Base-by-base conservation (phyloP, 2,888 invertebrate species). In the Auanema sp. region DNA sequence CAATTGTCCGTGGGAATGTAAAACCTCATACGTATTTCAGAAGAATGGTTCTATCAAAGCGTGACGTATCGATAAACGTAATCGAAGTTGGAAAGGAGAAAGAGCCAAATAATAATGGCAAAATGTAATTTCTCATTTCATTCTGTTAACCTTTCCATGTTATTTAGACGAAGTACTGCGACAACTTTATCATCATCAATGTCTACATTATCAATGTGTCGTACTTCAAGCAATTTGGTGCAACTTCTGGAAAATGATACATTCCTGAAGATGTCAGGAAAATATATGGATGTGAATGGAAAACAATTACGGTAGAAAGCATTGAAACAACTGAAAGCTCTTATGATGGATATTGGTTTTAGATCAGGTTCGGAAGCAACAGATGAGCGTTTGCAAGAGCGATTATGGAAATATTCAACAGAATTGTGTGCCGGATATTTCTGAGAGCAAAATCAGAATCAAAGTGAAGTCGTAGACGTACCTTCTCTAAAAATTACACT, bases 301-400 rank as follows among this genome's bases (percentile, higher is more conserved):
- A 79, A 80, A 60, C 79, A 81, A 63, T 68, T 81, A 62, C 70
- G 78, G 68, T 74, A 44, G n/a, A 55, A 43, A 12, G 14, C 42
- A 55, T 4, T 12, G 14, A 33, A 44, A 33, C 23, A 42, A 57
- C 6, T 33, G 4, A 21, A 54, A 56, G 11, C 16, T 21, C n/a
- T 6, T 3, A 23, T 5, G 47, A 47, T 5, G 8, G 6, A 21
- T 53, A 21, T 53, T 53, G 3, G n/a, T 52, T 68, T 53, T 60
- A 76, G 76, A 66, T 72, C 76, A 16, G 72, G 74, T 18, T 66
- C 76, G 10, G 80, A 79, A 21, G 75, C 76, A 1, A 72, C 75
- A 11, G 80, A 81, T 56, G 81, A 80, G 64, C 72, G 81, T 25
- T 69, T 78, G 23, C 81, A 81, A 64, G 73, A 76, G 61, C 69